Evolutionary conservation across 2,797 vertebrate genomes (phyloP).

Genomic region (Pangasius macronema): DNA sequence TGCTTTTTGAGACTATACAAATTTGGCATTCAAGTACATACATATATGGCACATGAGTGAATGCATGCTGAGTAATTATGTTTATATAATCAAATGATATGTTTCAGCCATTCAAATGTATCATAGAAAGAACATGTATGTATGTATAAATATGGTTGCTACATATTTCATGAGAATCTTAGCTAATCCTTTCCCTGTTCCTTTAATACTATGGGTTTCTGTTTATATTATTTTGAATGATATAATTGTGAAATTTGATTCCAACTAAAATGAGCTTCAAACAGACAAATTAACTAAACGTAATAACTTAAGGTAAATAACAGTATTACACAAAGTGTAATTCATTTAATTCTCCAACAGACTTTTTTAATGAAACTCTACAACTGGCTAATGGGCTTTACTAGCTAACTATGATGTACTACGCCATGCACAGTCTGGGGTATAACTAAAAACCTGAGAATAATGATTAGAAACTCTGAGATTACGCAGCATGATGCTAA

Average conservation of each 20-base stretch:
- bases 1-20: neutral
- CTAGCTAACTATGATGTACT: neutral
- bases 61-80: neutral
- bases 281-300: neutral
- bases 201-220: neutral
- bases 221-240: neutral
- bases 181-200: neutral
- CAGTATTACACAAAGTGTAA: neutral
- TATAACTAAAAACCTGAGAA: constrained; percentile 8
- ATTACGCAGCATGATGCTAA: neutral
- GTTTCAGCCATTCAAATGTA: neutral
- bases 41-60: constrained; percentile 26
- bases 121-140: neutral
- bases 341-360: neutral
- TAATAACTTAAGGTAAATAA: neutral
- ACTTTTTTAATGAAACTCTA: neutral
- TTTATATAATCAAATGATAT: neutral
- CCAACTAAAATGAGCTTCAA: neutral
- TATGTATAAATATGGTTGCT: neutral
- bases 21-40: constrained; percentile 1
- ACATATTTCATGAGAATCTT: neutral
- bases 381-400: neutral
- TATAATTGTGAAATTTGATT: neutral
- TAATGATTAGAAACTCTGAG: neutral
- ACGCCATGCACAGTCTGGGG: neutral